These are phyloP conservation scores for Sparus aurata DNA, from an alignment of 2,797 vertebrate species.

Conservation along the genomic window DNA sequence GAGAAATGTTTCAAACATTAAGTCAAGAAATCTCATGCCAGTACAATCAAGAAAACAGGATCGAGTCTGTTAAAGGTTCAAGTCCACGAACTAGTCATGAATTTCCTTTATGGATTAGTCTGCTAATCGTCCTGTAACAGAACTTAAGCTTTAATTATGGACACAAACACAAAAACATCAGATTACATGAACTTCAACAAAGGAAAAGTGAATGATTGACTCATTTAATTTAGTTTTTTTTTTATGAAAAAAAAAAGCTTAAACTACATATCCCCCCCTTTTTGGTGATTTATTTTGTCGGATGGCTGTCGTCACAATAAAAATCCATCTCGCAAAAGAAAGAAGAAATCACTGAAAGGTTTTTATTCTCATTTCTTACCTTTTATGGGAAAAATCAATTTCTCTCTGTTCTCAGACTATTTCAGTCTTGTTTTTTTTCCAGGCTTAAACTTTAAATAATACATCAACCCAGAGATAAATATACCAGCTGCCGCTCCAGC, in stretches of 20 bases:
- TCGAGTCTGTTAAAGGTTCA: not conserved
- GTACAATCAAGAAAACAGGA: not conserved
- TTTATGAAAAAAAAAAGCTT: too few species aligned
- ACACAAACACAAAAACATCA: not conserved
- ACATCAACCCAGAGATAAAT: not conserved
- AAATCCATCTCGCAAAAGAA: not conserved
- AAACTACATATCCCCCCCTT: too few species aligned
- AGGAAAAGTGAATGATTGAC: not conserved
- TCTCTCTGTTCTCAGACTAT: not conserved
- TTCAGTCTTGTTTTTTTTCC: not conserved
- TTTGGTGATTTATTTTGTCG: not conserved
- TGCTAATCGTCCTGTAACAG: too few species aligned
- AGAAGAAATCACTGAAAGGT: not conserved
- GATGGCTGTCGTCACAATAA: not conserved
- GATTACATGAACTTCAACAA: not conserved
- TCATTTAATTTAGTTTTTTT: too few species aligned
- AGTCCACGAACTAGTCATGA: too few species aligned
- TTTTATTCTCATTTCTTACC: not conserved
- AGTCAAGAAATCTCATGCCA: not conserved
- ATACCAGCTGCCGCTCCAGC: conserved; percentile 8
- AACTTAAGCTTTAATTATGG: not conserved
- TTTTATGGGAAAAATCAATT: not conserved
- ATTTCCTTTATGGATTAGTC: too few species aligned
- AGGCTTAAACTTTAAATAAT: not conserved
- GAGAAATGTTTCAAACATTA: too few species aligned